phyloP scores from a whole-genome alignment of 1,140 invertebrate species.

The Caenorhabditis briggsae region DNA sequence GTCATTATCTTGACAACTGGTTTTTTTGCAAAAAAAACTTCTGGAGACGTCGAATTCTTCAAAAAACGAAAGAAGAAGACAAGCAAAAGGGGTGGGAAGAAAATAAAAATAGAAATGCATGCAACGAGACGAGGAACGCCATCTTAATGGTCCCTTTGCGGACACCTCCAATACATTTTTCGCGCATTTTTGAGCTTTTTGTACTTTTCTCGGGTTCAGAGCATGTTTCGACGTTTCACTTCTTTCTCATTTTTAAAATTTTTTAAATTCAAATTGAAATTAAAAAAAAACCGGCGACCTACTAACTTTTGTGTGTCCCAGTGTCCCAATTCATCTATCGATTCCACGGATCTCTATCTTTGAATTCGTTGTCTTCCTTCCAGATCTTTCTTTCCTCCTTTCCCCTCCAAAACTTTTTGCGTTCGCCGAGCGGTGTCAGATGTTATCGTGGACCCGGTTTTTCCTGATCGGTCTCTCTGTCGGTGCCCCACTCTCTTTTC shows the following conservation, averaged over 20 bases:
- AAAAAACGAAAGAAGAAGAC: no score
- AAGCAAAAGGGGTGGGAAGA: background rate
- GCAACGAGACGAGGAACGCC: background rate
- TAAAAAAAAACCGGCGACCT: no score
- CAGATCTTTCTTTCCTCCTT: constrained; percentile 11
- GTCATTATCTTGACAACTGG: constrained; percentile 43
- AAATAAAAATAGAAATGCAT: constrained; percentile 36
- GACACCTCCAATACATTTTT: constrained; percentile 32
- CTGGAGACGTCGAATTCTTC: background rate
- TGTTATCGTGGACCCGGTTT: constrained; percentile 11
- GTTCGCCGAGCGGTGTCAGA: constrained; percentile 33
- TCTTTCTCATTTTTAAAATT: background rate
- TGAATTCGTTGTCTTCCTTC: background rate
- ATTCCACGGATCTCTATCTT: background rate
- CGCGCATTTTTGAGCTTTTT: background rate
- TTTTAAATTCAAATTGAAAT: no score
- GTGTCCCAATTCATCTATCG: no score
- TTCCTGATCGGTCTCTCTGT: no score
- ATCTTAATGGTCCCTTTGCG: constrained; percentile 28
- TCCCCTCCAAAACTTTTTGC: background rate
- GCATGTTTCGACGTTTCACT: background rate
- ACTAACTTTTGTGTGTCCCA: no score
- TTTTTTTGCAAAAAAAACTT: constrained; percentile 9
- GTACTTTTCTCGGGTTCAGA: background rate
- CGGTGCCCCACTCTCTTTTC: background rate